Evolutionary conservation across 2,113 vertebrate species (phyloP).

Genomic region (Rhinopomastus cyanomelas): DNA sequence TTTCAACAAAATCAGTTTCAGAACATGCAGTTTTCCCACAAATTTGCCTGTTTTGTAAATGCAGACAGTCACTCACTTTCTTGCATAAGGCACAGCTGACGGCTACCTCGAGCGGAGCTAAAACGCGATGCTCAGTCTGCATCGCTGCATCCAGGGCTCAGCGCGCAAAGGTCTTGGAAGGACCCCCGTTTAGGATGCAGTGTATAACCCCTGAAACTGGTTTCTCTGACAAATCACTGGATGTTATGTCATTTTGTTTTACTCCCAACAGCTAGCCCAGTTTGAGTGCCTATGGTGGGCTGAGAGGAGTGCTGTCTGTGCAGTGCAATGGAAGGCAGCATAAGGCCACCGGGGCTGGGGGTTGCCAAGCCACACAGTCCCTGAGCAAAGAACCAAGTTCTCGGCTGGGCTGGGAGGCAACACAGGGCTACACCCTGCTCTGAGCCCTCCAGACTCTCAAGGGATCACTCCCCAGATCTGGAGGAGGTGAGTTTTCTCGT

Average conservation of each 20-base stretch:
- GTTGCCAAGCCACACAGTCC: neutral
- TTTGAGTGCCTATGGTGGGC: neutral
- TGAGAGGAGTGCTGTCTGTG: neutral
- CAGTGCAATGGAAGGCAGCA: neutral
- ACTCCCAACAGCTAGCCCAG: neutral
- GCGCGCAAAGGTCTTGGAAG: neutral
- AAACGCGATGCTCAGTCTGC: neutral
- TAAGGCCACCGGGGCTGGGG: neutral
- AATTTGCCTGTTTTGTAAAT: slow-evolving; percentile 2
- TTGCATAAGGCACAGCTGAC: neutral
- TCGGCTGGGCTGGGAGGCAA: neutral
- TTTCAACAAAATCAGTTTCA: slow-evolving; percentile 62
- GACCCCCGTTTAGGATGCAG: neutral
- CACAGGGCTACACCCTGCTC: neutral
- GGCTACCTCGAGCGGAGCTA: neutral
- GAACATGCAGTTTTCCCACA: slow-evolving; percentile 32
- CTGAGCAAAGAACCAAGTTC: neutral
- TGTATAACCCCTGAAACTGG: neutral
- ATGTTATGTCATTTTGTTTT: neutral
- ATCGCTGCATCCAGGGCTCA: neutral
- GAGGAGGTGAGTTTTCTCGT: neutral
- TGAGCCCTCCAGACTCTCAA: neutral
- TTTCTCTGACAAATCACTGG: neutral
- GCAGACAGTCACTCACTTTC: slow-evolving; percentile 17
- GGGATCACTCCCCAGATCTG: neutral